phyloP scores from a whole-genome alignment of 2,797 vertebrate genomes.

The Eleutherodactylus coqui region DNA sequence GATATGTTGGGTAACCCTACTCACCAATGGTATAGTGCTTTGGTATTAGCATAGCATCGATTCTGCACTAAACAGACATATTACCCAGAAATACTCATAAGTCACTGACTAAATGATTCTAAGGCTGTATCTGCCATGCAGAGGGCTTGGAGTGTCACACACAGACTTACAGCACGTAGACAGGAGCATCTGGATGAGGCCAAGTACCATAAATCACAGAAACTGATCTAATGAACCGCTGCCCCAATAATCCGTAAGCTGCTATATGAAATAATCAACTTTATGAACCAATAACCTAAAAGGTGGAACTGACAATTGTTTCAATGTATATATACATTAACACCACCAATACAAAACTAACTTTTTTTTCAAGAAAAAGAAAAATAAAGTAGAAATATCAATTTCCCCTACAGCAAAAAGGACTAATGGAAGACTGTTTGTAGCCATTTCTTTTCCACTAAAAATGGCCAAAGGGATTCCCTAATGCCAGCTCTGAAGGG shows the following conservation, averaged over 20 bases:
- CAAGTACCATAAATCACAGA: not conserved
- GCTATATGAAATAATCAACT: not conserved
- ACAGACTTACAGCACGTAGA: not conserved
- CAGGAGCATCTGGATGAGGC: not conserved
- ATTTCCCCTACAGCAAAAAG: slow-evolving; percentile 45
- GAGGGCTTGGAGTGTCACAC: not conserved
- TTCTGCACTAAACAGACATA: not conserved
- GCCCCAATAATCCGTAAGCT: not conserved
- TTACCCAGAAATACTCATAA: not conserved
- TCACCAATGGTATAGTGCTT: not conserved
- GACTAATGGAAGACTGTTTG: slow-evolving; percentile 94
- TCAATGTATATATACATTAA: not conserved
- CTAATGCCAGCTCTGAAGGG: slow-evolving; percentile 85
- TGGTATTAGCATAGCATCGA: not conserved
- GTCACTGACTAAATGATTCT: not conserved
- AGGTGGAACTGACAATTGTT: not conserved
- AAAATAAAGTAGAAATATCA: slow-evolving; percentile 38
- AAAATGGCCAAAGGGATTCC: slow-evolving; percentile 95
- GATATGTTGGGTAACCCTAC: not conserved
- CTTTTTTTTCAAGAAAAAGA: slow-evolving; percentile 57
- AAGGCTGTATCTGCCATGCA: not conserved
- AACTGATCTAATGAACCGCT: not conserved
- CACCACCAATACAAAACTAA: slow-evolving; percentile 59
- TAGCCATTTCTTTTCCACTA: slow-evolving; percentile 91
- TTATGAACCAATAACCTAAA: not conserved